A percentile compares a stretch with the other conserved stretches of the same genome.
Evolutionary conservation across 1,140 invertebrate species (phyloP).

Genomic region (Plodia interpunctella): DNA sequence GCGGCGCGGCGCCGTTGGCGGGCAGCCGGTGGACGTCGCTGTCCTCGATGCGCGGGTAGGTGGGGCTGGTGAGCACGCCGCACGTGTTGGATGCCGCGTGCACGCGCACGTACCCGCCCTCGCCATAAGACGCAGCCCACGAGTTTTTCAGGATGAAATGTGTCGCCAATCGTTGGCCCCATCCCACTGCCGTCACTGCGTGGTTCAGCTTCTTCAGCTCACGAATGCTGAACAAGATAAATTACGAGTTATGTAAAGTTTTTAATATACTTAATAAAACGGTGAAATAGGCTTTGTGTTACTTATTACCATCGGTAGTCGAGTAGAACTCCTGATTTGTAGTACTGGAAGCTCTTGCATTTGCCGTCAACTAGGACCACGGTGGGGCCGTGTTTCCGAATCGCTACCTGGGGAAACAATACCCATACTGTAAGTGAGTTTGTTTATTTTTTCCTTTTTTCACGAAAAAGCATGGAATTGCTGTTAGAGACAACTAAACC

Average conservation of each 20-base stretch:
- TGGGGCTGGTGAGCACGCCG: constrained; percentile 46
- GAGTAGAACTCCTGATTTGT: constrained; percentile 48
- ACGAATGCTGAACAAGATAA: constrained; percentile 26
- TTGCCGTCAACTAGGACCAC: constrained; percentile 50
- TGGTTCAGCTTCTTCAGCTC: constrained; percentile 35
- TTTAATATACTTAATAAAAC: no score
- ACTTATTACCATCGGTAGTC: constrained; percentile 52
- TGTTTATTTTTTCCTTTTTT: no score
- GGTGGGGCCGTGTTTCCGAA: constrained; percentile 42
- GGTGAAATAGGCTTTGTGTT: no score
- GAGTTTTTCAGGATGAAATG: constrained; percentile 60
- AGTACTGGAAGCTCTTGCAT: constrained; percentile 42
- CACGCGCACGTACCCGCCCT: constrained; percentile 45
- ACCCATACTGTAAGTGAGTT: no score
- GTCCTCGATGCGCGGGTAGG: constrained; percentile 41
- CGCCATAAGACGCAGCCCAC: constrained; percentile 50
- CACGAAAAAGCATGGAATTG: no score
- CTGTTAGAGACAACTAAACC: no score
- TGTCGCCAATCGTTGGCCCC: constrained; percentile 36
- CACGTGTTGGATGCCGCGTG: constrained; percentile 49
- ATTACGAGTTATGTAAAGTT: no score
- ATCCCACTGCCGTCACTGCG: constrained; percentile 56
- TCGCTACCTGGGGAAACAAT: constrained; percentile 36
- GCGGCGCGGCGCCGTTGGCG: background rate
- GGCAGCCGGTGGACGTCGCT: constrained; percentile 30